A percentile compares a stretch with the other conserved stretches of the same genome.
These are phyloP conservation scores for Onchidella celtica DNA, from an alignment of 2,888 invertebrate species.

Conservation along the genomic window DNA sequence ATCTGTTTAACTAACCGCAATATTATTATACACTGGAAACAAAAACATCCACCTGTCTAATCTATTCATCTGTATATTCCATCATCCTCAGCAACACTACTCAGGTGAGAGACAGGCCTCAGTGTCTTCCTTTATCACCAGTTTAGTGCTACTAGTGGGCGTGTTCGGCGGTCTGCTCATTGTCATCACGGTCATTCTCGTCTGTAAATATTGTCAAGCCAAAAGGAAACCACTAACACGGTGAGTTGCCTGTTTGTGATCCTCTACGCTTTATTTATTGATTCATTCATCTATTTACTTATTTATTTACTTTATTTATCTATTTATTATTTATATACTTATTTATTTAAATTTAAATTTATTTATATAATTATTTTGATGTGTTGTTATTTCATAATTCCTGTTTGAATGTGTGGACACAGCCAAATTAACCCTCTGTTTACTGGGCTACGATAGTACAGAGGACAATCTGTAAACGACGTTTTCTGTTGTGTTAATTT, in stretches of 20 bases:
- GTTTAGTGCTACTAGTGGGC: constrained; percentile 79
- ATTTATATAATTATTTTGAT: not conserved
- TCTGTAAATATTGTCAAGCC: constrained; percentile 80
- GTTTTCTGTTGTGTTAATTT: too few relatives aligned
- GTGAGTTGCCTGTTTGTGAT: too few relatives aligned
- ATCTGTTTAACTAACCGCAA: too few relatives aligned
- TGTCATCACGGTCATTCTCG: constrained; percentile 80
- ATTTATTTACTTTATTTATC: too few relatives aligned
- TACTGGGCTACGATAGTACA: too few relatives aligned
- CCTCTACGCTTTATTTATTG: not conserved
- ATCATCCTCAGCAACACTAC: constrained; percentile 50
- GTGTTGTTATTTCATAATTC: not conserved
- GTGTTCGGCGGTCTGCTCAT: constrained; percentile 80
- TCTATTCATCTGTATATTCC: not conserved
- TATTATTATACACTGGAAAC: too few relatives aligned
- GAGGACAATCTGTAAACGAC: too few relatives aligned
- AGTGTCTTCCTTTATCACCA: constrained; percentile 72
- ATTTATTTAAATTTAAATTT: not conserved
- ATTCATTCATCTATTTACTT: too few relatives aligned
- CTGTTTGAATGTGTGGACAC: too few relatives aligned
- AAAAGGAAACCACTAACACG: too few relatives aligned
- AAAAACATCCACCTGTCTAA: too few relatives aligned
- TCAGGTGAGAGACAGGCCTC: constrained; percentile 59
- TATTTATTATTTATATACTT: not conserved
- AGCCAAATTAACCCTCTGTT: too few relatives aligned